Evolutionary conservation across 2,797 vertebrate genomes (phyloP).

Genomic region (Moxostoma hubbsi): DNA sequence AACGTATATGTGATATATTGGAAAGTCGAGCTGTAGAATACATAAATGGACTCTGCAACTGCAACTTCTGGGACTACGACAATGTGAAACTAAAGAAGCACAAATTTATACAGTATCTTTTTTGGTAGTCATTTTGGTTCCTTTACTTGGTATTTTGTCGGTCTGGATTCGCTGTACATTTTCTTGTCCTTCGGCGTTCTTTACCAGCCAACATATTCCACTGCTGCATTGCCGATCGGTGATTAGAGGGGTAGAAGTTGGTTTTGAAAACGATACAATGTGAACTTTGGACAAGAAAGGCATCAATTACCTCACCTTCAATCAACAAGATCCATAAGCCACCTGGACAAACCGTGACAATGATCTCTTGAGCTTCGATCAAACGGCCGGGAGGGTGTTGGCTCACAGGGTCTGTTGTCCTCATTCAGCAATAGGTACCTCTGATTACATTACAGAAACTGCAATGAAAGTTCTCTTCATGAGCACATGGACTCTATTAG

Average conservation of each 20-base stretch:
- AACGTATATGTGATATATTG: slow-evolving; percentile 72
- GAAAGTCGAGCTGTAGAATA: slow-evolving; percentile 65
- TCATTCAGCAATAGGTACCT: slow-evolving; percentile 23
- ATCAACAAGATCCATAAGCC: slow-evolving; percentile 17
- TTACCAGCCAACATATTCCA: slow-evolving; percentile 38
- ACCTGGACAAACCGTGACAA: slow-evolving; percentile 25
- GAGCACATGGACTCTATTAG: slow-evolving; percentile 19
- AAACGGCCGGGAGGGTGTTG: no score
- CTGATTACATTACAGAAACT: not conserved
- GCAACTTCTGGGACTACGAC: slow-evolving; percentile 68
- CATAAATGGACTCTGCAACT: slow-evolving; percentile 39
- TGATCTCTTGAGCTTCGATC: slow-evolving; percentile 22
- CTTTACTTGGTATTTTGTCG: slow-evolving; percentile 56
- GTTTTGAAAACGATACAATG: slow-evolving; percentile 28
- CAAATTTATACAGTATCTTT: slow-evolving; percentile 80
- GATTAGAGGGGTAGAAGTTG: slow-evolving; percentile 7
- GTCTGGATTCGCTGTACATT: slow-evolving; percentile 50
- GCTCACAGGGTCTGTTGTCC: no score
- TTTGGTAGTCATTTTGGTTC: slow-evolving; percentile 60
- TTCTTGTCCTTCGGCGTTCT: slow-evolving; percentile 53
- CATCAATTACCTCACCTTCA: slow-evolving; percentile 24
- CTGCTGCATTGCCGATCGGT: slow-evolving; percentile 43
- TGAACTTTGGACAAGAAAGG: slow-evolving; percentile 27
- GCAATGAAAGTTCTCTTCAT: slow-evolving; percentile 8
- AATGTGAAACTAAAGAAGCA: slow-evolving; percentile 82